Conservation (phyloP, 2,888 invertebrate genomes). For the Meta bourneti region DNA sequence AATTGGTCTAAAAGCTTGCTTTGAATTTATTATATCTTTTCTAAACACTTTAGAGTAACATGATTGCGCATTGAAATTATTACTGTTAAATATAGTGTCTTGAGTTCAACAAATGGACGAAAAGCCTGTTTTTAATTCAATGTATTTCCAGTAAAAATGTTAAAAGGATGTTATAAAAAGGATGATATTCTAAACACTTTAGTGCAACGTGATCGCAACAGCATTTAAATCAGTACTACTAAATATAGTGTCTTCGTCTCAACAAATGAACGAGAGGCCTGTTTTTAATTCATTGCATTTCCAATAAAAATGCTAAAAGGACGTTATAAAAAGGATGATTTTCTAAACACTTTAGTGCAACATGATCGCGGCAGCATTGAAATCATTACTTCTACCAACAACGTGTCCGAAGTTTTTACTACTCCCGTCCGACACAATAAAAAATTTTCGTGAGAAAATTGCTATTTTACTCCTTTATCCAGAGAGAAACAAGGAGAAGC, state of each 20-base stretch:
- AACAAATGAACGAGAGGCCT: no score
- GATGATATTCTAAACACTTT: background rate
- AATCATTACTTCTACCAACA: slow-evolving; percentile 33
- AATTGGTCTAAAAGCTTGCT: no score
- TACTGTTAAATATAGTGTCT: no score
- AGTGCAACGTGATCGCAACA: background rate
- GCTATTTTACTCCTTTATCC: slow-evolving; percentile 50
- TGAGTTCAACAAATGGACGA: no score
- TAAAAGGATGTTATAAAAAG: background rate
- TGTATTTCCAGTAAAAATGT: background rate
- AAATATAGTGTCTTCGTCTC: slow-evolving; percentile 2
- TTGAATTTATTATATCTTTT: no score
- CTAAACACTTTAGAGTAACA: no score
- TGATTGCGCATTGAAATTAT: no score
- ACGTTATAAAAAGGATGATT: background rate
- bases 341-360: slow-evolving; percentile 9
- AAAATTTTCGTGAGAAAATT: slow-evolving; percentile 69
- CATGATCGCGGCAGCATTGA: slow-evolving; percentile 10
- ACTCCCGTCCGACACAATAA: slow-evolving; percentile 49
- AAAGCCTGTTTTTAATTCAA: no score
- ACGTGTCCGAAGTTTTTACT: slow-evolving; percentile 51
- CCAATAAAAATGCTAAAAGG: background rate
- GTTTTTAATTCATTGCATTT: background rate
- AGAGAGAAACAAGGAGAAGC: slow-evolving; percentile 39
- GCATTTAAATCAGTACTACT: slow-evolving; percentile 24